phyloP scores from a whole-genome alignment of 2,888 invertebrate genomes.

The Drosophila planitibia region DNA sequence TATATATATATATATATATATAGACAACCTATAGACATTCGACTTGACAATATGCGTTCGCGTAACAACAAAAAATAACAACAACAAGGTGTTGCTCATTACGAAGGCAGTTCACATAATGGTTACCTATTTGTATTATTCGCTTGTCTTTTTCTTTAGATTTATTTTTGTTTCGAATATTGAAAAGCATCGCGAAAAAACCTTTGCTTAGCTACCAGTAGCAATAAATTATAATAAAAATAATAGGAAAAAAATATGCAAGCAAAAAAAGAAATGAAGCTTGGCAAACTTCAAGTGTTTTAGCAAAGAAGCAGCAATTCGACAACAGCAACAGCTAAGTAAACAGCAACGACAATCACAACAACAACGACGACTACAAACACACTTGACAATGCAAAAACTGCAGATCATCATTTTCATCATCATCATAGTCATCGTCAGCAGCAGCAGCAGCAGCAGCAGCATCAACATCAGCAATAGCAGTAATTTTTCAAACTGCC shows the following conservation, averaged over 20 bases:
- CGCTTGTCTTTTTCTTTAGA: slow-evolving; percentile 51
- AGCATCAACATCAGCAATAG: not conserved
- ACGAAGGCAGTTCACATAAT: slow-evolving; percentile 81
- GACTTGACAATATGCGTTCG: slow-evolving; percentile 15
- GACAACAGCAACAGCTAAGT: slow-evolving; percentile 43
- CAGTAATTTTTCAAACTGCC: slow-evolving; percentile 40
- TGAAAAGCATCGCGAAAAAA: slow-evolving; percentile 35
- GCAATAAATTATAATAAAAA: slow-evolving; percentile 67
- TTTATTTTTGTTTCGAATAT: slow-evolving; percentile 71
- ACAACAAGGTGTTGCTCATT: slow-evolving; percentile 71
- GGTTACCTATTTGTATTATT: slow-evolving; percentile 55
- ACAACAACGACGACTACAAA: slow-evolving; percentile 14
- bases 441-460: slow-evolving; percentile 11
- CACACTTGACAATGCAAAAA: slow-evolving; percentile 70
- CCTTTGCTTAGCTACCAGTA: slow-evolving; percentile 31
- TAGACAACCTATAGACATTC: slow-evolving; percentile 22
- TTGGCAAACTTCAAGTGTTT: slow-evolving; percentile 23
- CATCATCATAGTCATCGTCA: slow-evolving; percentile 36
- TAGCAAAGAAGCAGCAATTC: slow-evolving; percentile 27
- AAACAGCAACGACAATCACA: slow-evolving; percentile 17
- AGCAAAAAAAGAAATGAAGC: slow-evolving; percentile 38
- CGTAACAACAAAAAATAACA: slow-evolving; percentile 40
- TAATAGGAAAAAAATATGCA: slow-evolving; percentile 42
- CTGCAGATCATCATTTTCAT: slow-evolving; percentile 63
- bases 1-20: not conserved